Percentiles rank a stretch among this genome's conserved stretches.
Evolutionary conservation across 2,797 vertebrate genomes (phyloP).

Genomic region (Meda fulgida): DNA sequence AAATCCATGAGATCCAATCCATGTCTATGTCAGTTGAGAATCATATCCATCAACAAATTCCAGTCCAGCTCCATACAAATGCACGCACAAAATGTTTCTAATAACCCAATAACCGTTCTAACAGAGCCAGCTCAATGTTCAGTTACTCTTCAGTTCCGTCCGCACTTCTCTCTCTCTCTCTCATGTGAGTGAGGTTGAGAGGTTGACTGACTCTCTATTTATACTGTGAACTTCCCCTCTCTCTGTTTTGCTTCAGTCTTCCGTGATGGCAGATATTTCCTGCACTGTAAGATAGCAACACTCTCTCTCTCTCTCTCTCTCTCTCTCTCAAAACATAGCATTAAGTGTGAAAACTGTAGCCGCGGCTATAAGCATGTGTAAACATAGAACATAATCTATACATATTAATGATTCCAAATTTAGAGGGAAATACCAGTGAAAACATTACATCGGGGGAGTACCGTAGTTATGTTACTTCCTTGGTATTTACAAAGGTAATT

Average conservation of each 20-base stretch:
- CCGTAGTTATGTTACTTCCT: background rate
- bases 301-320: background rate
- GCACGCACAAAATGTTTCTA: background rate
- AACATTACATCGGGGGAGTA: background rate
- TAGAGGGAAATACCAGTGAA: background rate
- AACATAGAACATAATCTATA: background rate
- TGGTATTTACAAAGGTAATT: background rate
- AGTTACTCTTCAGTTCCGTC: conserved; percentile 37
- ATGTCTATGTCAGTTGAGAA: conserved; percentile 57
- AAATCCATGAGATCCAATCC: conserved; percentile 58
- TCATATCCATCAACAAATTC: conserved; percentile 14
- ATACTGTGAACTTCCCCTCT: conserved; percentile 2
- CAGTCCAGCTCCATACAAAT: background rate
- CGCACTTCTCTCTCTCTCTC: conserved; percentile 55
- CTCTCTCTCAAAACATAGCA: background rate
- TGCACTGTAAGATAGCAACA: background rate
- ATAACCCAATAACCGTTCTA: background rate
- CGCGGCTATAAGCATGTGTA: background rate
- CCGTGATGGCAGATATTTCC: conserved; percentile 38
- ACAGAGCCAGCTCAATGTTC: background rate
- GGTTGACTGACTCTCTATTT: conserved; percentile 13
- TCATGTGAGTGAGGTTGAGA: background rate
- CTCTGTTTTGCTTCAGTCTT: conserved; percentile 38
- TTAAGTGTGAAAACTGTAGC: background rate
- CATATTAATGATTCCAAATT: background rate